phyloP scores from a whole-genome alignment of 2,888 invertebrate genomes.

The Drosophila setosimentum region DNA sequence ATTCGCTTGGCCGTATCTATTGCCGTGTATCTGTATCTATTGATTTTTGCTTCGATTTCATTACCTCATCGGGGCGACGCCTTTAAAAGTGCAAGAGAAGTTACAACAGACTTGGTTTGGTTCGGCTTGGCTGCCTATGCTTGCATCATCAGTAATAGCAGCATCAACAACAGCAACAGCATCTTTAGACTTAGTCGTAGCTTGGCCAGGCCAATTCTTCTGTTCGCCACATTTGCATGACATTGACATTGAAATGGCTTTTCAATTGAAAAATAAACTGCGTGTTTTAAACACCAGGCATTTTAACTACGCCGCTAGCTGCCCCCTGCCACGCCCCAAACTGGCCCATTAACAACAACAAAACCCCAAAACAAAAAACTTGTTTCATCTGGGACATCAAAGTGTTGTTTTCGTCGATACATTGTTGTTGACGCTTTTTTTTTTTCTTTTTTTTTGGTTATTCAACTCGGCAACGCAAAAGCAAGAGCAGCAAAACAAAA shows the following conservation, averaged over 20 bases:
- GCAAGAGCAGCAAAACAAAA: slow-evolving; percentile 15
- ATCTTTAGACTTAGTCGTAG: slow-evolving; percentile 13
- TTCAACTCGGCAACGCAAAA: slow-evolving; percentile 53
- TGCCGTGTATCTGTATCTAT: slow-evolving; percentile 47
- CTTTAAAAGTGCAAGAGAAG: slow-evolving; percentile 67
- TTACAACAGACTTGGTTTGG: slow-evolving; percentile 61
- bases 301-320: slow-evolving; percentile 50
- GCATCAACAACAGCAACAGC: neutral
- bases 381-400: slow-evolving; percentile 59
- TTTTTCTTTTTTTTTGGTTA: slow-evolving; percentile 57
- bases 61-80: slow-evolving; percentile 76
- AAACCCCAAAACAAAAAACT: too few relatives aligned
- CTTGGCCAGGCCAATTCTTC: slow-evolving; percentile 14
- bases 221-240: slow-evolving; percentile 42
- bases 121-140: slow-evolving; percentile 59
- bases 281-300: slow-evolving; percentile 41
- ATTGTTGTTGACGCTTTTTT: slow-evolving; percentile 33
- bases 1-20: slow-evolving; percentile 31
- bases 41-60: slow-evolving; percentile 65
- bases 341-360: slow-evolving; percentile 28
- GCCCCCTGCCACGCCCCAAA: slow-evolving; percentile 38
- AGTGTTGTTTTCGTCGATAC: slow-evolving; percentile 32
- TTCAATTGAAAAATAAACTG: slow-evolving; percentile 45
- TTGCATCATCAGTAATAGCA: slow-evolving; percentile 7
- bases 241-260: slow-evolving; percentile 76